Conservation (phyloP, 2,113 vertebrate species). For the Turdus rufiventris region DNA sequence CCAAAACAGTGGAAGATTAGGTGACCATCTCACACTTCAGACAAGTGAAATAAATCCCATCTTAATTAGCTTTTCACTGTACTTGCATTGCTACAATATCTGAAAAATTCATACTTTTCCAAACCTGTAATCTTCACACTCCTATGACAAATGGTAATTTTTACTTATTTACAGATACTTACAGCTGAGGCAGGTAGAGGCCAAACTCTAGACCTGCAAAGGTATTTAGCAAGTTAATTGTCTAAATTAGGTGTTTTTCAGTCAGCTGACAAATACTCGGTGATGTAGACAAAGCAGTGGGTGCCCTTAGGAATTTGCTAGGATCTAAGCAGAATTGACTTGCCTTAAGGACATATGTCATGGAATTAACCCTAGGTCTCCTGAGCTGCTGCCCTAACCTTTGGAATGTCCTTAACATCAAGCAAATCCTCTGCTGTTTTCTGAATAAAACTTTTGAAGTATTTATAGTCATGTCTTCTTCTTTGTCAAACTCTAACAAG, state of each 20-base stretch:
- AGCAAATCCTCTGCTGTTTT: conserved; percentile 19
- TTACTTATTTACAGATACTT: neutral
- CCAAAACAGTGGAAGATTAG: neutral
- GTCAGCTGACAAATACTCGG: neutral
- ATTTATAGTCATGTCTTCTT: conserved; percentile 13
- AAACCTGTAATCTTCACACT: neutral
- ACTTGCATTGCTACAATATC: neutral
- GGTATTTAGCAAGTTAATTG: neutral
- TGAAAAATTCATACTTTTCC: neutral
- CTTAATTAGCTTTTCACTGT: neutral
- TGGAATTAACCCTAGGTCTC: conserved; percentile 34
- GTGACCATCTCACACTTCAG: neutral
- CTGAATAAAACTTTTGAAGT: conserved; percentile 31
- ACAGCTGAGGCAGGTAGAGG: neutral
- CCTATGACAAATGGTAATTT: neutral
- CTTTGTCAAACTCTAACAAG: conserved; percentile 7
- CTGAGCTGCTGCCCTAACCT: conserved; percentile 18
- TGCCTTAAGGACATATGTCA: neutral
- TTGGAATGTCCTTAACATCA: conserved; percentile 15
- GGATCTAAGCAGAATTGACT: conserved; percentile 12
- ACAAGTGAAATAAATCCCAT: neutral
- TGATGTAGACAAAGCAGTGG: neutral
- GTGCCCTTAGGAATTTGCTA: conserved; percentile 17
- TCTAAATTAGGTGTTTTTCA: conserved; percentile 6
- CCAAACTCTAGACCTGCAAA: neutral